These are phyloP conservation scores for Silvanus unidentatus DNA, from an alignment of 2,888 invertebrate species.

Conservation along the genomic window DNA sequence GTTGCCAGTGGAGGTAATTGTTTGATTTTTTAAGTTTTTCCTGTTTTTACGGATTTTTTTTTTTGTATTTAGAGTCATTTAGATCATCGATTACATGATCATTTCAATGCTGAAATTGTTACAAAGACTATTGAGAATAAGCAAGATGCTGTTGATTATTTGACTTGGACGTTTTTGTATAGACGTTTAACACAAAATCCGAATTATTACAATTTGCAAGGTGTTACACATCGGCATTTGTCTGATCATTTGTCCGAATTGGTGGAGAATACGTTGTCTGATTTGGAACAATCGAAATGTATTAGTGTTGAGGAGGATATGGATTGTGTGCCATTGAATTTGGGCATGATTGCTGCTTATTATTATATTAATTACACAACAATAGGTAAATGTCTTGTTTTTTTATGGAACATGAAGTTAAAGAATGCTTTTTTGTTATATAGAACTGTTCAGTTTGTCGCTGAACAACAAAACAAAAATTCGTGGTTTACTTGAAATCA, in stretches of 20 bases:
- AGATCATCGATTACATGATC: slow-evolving; percentile 96
- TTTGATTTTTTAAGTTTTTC: slow-evolving; percentile 4
- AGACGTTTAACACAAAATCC: slow-evolving; percentile 96
- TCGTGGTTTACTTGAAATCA: slow-evolving; percentile 93
- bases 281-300: slow-evolving; percentile 94
- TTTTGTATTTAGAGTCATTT: slow-evolving; percentile 90
- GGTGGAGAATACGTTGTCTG: slow-evolving; percentile 90
- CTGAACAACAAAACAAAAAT: slow-evolving; percentile 97
- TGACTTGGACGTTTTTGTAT: slow-evolving; percentile 99
- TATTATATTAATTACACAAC: slow-evolving; percentile 99
- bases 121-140: slow-evolving; percentile 99
- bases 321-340: slow-evolving; percentile 92
- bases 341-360: slow-evolving; percentile 99
- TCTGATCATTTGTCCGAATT: slow-evolving; percentile 98
- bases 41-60: slow-evolving; percentile 19
- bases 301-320: slow-evolving; percentile 97
- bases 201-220: slow-evolving; percentile 97
- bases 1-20: slow-evolving; percentile 77
- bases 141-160: slow-evolving; percentile 98
- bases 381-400: too few species aligned
- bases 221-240: slow-evolving; percentile 91
- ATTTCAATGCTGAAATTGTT: slow-evolving; percentile 99
- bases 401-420: not conserved
- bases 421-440: too few species aligned
- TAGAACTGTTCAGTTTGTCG: slow-evolving; percentile 94